Conservation (phyloP, 2,113 vertebrate genomes). For the Pterocles gutturalis region DNA sequence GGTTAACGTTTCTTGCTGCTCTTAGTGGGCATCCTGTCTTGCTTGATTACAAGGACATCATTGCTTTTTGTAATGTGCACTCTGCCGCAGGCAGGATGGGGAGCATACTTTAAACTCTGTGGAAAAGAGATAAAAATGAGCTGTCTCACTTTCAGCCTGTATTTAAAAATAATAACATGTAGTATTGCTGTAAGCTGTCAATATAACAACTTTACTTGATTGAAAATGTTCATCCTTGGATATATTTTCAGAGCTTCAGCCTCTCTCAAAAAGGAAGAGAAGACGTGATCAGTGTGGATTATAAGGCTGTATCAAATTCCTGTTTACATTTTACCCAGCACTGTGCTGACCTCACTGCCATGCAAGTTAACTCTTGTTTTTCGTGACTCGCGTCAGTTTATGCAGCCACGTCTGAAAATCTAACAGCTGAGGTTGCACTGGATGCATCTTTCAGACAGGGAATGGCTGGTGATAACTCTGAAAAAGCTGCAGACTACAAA, state of each 20-base stretch:
- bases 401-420: background rate
- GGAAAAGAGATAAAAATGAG: slow-evolving; percentile 5
- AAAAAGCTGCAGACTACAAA: background rate
- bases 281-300: background rate
- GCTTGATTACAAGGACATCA: background rate
- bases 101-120: background rate
- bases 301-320: background rate
- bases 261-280: background rate
- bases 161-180: background rate
- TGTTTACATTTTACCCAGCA: background rate
- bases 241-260: background rate
- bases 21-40: background rate
- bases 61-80: background rate
- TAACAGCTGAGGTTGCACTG: background rate
- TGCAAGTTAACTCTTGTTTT: background rate
- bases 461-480: background rate
- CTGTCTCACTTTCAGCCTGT: background rate
- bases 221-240: background rate
- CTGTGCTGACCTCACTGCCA: background rate
- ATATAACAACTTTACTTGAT: background rate
- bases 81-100: background rate
- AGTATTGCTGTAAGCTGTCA: background rate
- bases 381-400: background rate
- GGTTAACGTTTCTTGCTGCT: background rate
- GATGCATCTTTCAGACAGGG: background rate